A percentile compares a stretch with the other conserved stretches of the same genome.
These are phyloP conservation scores for Sclerodermus sp. DNA, from an alignment of 2,888 invertebrate genomes.

Conservation along the genomic window DNA sequence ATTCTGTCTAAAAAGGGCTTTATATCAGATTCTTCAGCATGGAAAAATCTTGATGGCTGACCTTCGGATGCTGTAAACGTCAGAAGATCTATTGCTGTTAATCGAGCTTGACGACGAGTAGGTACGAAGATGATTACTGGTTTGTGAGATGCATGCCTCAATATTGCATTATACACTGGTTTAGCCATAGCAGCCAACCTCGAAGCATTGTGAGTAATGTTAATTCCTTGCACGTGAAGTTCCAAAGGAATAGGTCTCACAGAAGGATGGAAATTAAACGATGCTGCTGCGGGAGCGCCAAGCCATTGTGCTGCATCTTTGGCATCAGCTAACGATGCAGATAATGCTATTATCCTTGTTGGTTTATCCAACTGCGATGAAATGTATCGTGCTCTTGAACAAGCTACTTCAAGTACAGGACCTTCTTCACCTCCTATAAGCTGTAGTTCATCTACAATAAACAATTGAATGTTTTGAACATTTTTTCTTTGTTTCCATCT, in stretches of 20 bases:
- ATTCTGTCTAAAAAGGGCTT: constrained; percentile 86
- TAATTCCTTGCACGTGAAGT: constrained; percentile 93
- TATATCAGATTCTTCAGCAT: constrained; percentile 83
- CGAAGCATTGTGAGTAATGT: constrained; percentile 96
- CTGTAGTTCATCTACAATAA: constrained; percentile 96
- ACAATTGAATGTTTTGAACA: constrained; percentile 94
- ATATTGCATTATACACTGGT: constrained; percentile 91
- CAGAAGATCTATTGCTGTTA: constrained; percentile 94
- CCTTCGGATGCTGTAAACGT: constrained; percentile 92
- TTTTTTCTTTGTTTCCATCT: constrained; percentile 99
- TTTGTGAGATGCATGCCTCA: constrained; percentile 79
- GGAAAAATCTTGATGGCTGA: constrained; percentile 84
- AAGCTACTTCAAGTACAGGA: constrained; percentile 91
- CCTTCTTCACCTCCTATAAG: constrained; percentile 87
- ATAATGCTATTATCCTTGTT: constrained; percentile 91
- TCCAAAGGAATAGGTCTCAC: constrained; percentile 94
- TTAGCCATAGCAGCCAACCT: constrained; percentile 97
- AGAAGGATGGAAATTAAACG: constrained; percentile 98
- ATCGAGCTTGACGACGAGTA: constrained; percentile 83
- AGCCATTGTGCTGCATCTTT: constrained; percentile 95
- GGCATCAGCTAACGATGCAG: constrained; percentile 92
- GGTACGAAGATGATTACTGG: constrained; percentile 92
- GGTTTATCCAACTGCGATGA: constrained; percentile 88
- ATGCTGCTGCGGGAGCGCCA: constrained; percentile 88
- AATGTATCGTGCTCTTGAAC: constrained; percentile 92